A percentile compares a stretch with the other conserved stretches of the same genome.
Conservation (phyloP, 2,113 vertebrate genomes). For the rat (Rattus norvegicus) region GRCr8 NC_086020.1:225674501-225675000, state of each 20-base stretch:
- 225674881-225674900: background rate
- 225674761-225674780: background rate
- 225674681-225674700: constrained; percentile 14
- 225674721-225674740: background rate
- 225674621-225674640: background rate
- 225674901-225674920: background rate
- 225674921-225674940: background rate
- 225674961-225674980: background rate
- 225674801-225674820: background rate
- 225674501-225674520: background rate
- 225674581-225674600: constrained; percentile 2
- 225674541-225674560: constrained; percentile 20
- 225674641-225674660: background rate
- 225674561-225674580: background rate
- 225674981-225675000: background rate
- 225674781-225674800: background rate
- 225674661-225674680: background rate
- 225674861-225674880: background rate
- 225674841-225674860: background rate
- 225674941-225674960: background rate
- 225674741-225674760: background rate
- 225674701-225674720: background rate
- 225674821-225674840: background rate
- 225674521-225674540: background rate
- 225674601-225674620: constrained; percentile 44